Base-by-base conservation (phyloP, 2,888 invertebrate species). In the Caenorhabditis zanzibari region DNA sequence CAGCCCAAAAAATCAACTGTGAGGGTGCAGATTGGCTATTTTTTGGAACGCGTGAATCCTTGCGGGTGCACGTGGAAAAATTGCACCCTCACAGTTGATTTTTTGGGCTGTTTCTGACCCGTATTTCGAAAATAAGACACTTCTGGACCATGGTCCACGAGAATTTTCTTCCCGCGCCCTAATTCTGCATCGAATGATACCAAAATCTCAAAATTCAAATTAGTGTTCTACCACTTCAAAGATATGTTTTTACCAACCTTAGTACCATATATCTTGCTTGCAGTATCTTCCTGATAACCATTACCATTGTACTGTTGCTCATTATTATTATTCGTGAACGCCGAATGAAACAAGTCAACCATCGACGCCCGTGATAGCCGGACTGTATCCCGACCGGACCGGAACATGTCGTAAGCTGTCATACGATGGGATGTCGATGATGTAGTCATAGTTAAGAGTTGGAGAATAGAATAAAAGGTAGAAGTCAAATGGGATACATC, bases 361-460 rank as follows among this genome's bases (percentile, higher is more conserved):
- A 84, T 84, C 32, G 84, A 81, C 9, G 76, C 76, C 12, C 81
- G 76, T 16, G 84, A 84, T 24, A 84, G 56, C 47, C 84, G 81
- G 16, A 79, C 77, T 26, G 84, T 84, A 28, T 84, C 84, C 28
- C 84, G 71, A 61, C 84, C 84, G 14, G 84, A 81, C 38, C 76
- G 71, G 44, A 84, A 73, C 72, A 77, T 77, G 52, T 69, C 69
- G 76, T 76, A 81, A 9, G 81, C 81, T 63, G 66, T 73, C 61
- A 68, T 59, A 54, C 76, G 75, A 61, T 61, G 61, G 10, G 28
- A 54, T 69, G 64, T 69, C 7, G 28, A 54, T 69, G 64, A 74
- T 4, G 61, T 47, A 52, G 74, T 74, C 44, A 59, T 47, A 14
- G 44, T 16, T 32, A 38, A 22, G 35, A 28, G 49, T 28, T 22